Percentiles rank a stretch among this genome's conserved stretches.
These are phyloP conservation scores for Metacarcinus magister DNA, from an alignment of 2,888 invertebrate genomes.

Conservation along the genomic window DNA sequence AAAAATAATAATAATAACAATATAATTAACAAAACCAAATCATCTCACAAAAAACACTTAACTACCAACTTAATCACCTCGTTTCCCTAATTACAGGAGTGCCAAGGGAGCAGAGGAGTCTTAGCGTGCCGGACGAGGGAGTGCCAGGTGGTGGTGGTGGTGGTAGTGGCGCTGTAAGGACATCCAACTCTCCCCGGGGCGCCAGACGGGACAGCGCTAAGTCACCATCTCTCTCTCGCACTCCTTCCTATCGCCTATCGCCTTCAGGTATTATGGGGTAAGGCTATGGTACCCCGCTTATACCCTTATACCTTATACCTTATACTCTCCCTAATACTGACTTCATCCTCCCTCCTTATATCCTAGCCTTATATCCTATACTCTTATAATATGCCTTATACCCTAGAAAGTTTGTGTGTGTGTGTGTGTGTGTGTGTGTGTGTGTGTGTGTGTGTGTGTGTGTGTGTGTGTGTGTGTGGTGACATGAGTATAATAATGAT, in stretches of 20 bases:
- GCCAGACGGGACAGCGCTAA: conserved; percentile 12
- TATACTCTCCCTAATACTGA: neutral
- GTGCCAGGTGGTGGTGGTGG: neutral
- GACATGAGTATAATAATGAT: no score
- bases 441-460: no score
- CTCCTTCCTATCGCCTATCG: conserved; percentile 61
- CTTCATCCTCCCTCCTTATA: neutral
- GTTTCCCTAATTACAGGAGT: neutral
- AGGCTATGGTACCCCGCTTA: conserved; percentile 72
- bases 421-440: no score
- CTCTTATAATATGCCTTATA: neutral
- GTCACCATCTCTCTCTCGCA: conserved; percentile 51
- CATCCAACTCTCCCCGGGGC: neutral
- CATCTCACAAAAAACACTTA: no score
- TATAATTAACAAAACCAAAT: no score
- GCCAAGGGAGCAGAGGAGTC: conserved; percentile 67
- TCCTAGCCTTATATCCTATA: neutral
- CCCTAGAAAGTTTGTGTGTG: no score
- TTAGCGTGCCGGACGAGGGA: conserved; percentile 71
- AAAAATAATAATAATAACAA: no score
- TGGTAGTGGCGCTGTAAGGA: neutral
- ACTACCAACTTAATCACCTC: no score
- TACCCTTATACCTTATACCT: conserved; percentile 28
- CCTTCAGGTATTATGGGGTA: conserved; percentile 82
- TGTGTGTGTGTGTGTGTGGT: no score